These are phyloP conservation scores for Podarcis muralis DNA, from an alignment of 2,113 vertebrate species.

Conservation along the genomic window DNA sequence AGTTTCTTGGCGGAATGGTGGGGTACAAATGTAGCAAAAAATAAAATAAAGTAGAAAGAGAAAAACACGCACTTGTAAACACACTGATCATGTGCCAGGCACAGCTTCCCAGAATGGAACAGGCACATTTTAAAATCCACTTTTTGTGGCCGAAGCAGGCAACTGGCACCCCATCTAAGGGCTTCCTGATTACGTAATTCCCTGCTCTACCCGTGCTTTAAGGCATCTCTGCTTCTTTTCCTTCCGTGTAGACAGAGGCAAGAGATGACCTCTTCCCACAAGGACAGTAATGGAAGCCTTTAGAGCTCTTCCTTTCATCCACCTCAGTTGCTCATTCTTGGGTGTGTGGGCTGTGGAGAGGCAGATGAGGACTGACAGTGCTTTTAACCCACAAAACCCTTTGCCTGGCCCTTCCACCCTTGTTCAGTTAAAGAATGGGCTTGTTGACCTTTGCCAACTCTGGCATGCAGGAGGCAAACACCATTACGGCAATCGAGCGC, in stretches of 20 bases:
- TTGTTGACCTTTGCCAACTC: neutral
- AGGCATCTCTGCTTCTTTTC: neutral
- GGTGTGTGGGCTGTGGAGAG: neutral
- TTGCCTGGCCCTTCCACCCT: neutral
- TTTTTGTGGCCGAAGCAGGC: neutral
- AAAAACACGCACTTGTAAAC: neutral
- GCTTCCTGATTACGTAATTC: neutral
- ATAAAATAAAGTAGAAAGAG: neutral
- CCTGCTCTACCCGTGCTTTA: neutral
- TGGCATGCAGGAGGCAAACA: neutral
- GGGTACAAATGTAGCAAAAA: no score
- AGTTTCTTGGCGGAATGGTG: no score
- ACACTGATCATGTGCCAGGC: neutral
- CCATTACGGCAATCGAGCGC: no score
- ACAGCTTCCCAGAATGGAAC: neutral
- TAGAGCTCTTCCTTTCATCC: neutral
- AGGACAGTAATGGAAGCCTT: neutral
- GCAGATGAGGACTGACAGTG: neutral
- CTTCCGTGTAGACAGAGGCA: no score
- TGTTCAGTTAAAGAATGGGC: no score
- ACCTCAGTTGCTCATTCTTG: neutral
- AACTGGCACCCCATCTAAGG: neutral
- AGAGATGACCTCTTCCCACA: no score
- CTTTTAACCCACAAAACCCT: neutral
- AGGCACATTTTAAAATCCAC: neutral